Conservation (phyloP, 2,797 vertebrate genomes). For the Spizella passerina region DNA sequence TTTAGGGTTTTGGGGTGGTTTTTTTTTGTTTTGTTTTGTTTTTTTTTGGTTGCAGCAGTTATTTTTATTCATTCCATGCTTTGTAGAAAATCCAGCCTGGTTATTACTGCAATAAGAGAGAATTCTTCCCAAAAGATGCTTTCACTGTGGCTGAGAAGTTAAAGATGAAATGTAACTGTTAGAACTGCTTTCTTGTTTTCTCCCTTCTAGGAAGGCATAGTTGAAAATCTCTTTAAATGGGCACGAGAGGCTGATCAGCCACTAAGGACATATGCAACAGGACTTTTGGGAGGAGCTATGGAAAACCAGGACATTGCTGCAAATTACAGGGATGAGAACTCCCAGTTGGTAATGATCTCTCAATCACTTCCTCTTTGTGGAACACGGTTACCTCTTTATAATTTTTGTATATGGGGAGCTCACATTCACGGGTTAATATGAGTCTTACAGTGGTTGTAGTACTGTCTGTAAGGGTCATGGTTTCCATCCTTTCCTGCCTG, state of each 20-base stretch:
- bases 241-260: slow-evolving; percentile 95
- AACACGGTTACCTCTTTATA: neutral
- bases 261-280: slow-evolving; percentile 93
- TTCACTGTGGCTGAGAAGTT: neutral
- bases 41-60: neutral
- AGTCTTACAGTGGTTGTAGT: neutral
- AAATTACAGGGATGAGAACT: slow-evolving; percentile 98
- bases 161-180: neutral
- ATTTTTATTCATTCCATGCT: neutral
- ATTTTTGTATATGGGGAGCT: neutral
- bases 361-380: neutral
- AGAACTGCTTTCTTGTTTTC: neutral
- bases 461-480: neutral
- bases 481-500: neutral
- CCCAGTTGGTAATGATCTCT: slow-evolving; percentile 84
- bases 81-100: neutral
- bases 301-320: slow-evolving; percentile 99
- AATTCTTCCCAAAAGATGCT: neutral
- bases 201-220: slow-evolving; percentile 91
- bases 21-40: neutral
- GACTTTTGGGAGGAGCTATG: slow-evolving; percentile 95
- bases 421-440: neutral
- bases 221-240: slow-evolving; percentile 98
- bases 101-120: neutral
- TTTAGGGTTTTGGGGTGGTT: neutral